Conservation (phyloP, 2,113 vertebrate species). For the Mastomys coucha region DNA sequence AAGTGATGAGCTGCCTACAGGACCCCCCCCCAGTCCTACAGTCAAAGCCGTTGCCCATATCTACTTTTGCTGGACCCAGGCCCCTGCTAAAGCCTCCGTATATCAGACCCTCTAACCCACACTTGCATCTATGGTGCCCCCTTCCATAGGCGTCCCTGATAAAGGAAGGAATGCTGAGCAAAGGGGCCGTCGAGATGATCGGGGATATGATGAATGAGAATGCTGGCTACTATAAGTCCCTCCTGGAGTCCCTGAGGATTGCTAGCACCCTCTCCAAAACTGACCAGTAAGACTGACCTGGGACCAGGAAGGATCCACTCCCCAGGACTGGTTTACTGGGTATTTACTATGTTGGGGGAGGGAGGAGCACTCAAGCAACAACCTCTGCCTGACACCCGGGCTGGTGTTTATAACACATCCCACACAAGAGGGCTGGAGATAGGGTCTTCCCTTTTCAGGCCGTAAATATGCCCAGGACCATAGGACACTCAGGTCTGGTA, state of each 20-base stretch:
- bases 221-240: slow-evolving; percentile 70
- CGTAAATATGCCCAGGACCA: rapidly evolving
- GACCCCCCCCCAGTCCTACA: not conserved
- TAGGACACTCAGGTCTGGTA: not conserved
- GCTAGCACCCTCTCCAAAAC: not conserved
- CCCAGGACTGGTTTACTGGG: not conserved
- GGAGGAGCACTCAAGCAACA: not conserved
- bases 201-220: slow-evolving; percentile 78
- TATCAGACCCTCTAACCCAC: not conserved
- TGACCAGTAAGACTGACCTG: slow-evolving; percentile 62
- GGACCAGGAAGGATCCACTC: not conserved
- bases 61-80: not conserved
- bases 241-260: slow-evolving; percentile 65
- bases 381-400: not conserved
- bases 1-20: not conserved
- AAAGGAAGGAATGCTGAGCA: slow-evolving; percentile 77
- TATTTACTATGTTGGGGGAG: not conserved
- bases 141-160: slow-evolving; percentile 75
- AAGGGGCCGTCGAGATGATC: slow-evolving; percentile 77
- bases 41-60: not conserved
- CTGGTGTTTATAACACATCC: not conserved
- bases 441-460: not conserved
- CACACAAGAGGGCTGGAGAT: no score
- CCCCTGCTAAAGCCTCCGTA: not conserved
- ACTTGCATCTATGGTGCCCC: not conserved